Evolutionary conservation across 2,797 vertebrate genomes (phyloP).

Genomic region (Coluber constrictor): DNA sequence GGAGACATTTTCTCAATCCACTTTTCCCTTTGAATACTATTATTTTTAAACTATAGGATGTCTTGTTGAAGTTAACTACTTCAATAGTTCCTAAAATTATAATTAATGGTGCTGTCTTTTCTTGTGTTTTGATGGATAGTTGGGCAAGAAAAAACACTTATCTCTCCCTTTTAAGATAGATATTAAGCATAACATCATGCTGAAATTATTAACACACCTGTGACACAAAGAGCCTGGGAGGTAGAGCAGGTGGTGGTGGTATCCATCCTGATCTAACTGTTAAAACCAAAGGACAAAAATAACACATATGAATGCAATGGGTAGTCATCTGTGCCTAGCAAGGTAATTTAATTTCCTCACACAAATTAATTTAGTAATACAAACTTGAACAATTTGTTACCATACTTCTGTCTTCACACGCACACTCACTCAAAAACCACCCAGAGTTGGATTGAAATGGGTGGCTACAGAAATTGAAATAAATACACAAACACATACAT

Average conservation of each 20-base stretch:
- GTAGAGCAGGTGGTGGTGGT: slow-evolving; percentile 86
- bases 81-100: not conserved
- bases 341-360: no score
- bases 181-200: not conserved
- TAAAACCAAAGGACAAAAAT: slow-evolving; percentile 57
- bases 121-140: not conserved
- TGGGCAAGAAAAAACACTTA: not conserved
- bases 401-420: not conserved
- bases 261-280: slow-evolving; percentile 82
- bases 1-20: not conserved
- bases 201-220: slow-evolving; percentile 77
- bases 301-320: not conserved
- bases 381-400: not conserved
- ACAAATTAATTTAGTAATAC: not conserved
- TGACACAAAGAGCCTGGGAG: slow-evolving; percentile 82
- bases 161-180: not conserved
- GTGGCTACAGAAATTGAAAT: not conserved
- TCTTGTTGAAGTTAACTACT: not conserved
- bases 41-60: not conserved
- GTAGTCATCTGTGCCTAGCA: not conserved
- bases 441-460: not conserved
- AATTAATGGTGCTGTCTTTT: not conserved
- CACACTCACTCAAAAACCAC: not conserved
- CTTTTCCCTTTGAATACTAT: not conserved
- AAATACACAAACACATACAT: not conserved